These are phyloP conservation scores for Punctoribates punctum DNA, from an alignment of 2,888 invertebrate genomes.

Conservation along the genomic window DNA sequence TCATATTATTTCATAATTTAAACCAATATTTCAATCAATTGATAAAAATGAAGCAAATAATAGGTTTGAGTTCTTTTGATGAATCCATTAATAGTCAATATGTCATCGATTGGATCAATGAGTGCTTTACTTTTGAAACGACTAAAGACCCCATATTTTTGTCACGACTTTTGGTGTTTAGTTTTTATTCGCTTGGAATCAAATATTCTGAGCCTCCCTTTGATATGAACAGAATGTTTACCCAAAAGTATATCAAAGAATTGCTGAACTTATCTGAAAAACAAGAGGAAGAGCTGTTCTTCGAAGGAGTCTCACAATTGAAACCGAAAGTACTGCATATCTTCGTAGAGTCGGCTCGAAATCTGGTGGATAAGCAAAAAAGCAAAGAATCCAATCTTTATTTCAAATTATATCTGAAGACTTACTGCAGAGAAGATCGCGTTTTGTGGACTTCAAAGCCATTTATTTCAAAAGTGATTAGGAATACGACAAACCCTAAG, in stretches of 20 bases:
- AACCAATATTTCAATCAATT: too few relatives aligned
- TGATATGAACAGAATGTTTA: not conserved
- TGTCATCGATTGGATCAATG: not conserved
- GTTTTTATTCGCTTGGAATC: not conserved
- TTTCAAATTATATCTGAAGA: constrained; percentile 5
- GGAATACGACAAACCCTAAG: not conserved
- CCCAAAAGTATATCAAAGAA: constrained; percentile 19
- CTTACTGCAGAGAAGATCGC: not conserved
- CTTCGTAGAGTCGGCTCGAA: not conserved
- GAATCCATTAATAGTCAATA: not conserved
- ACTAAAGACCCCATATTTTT: not conserved
- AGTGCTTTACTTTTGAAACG: not conserved
- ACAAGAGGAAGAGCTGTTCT: not conserved
- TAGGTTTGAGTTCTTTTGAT: not conserved
- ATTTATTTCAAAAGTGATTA: not conserved
- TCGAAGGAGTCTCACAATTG: not conserved
- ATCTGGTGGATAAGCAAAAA: not conserved
- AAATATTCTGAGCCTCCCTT: constrained; percentile 6
- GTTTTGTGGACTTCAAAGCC: not conserved
- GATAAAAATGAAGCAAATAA: not conserved
- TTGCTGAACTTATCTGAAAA: not conserved
- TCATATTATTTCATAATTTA: too few relatives aligned
- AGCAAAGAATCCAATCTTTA: not conserved
- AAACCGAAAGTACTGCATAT: not conserved
- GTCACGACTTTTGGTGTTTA: not conserved